Evolutionary conservation across 1,140 invertebrate genomes (phyloP), one percentile per base, ranked within the genome.

Genomic region (Penaeus indicus): DNA sequence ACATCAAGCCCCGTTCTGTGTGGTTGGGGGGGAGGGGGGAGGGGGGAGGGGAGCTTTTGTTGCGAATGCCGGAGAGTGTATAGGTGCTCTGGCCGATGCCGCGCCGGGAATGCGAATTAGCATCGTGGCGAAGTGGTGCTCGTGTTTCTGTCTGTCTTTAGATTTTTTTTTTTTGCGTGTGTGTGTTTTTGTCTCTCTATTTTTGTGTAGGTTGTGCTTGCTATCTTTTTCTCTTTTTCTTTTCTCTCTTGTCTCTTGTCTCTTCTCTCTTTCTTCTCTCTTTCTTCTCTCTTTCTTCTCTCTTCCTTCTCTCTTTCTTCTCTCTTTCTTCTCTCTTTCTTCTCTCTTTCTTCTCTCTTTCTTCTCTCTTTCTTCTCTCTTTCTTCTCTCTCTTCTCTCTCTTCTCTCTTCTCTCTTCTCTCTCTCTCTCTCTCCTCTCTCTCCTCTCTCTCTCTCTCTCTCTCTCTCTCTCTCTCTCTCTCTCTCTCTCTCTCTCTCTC

Each of bases 401-500:
- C 72, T 77, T 32, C 32, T 18, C 27, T 19, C 42, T 79, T 42
- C n/a, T 38, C 22, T 27, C 25, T 82, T 62, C n/a, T 82, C 21
- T 27, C 32, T 84, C 3, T 3, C n/a, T 64, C 63, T n/a, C 3
- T 1, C 18, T 19, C 18, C 1, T n/a, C 3, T 1, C 18, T 19
- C 18, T 19, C 25, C 16, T 22, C 18, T 27, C 13, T 60, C 67
- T 25, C 60, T 61, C 61, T 63, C 47, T 62, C 25, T 61, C 61
- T 25, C 67, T 82, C 60, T 22, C 3, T 21, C 61, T n/a, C 27
- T 18, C 3, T 10, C 7, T 47, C n/a, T 47, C 0, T 38, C 81
- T 64, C 3, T 63, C 7, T 42, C 27, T 63, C 25, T 83, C 81
- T 63, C 61, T 82, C 80, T 82, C 80, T 82, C 80, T 38, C 60